phyloP scores from a whole-genome alignment of 2,797 vertebrate genomes.

The Scyliorhinus canicula region DNA sequence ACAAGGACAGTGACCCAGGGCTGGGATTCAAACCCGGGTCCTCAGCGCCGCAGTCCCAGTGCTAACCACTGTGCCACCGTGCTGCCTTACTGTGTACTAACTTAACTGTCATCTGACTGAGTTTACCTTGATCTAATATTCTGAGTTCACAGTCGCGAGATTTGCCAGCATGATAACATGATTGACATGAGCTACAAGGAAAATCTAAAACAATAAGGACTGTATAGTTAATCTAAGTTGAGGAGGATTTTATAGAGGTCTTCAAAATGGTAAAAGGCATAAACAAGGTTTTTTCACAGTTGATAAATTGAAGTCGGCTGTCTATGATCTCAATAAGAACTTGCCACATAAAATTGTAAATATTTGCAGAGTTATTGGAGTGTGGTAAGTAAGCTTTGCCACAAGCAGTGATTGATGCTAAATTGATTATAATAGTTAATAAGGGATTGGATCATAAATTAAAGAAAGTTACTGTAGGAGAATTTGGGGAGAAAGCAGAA shows the following conservation, averaged over 20 bases:
- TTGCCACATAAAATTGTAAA: background rate
- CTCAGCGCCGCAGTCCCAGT: too few relatives aligned
- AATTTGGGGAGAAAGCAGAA: background rate
- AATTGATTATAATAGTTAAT: background rate
- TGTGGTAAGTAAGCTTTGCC: background rate
- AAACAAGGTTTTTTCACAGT: background rate
- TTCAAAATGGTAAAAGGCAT: background rate
- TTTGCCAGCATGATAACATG: background rate
- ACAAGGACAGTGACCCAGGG: too few relatives aligned
- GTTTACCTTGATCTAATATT: slow-evolving; percentile 14
- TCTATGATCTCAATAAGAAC: background rate
- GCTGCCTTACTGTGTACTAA: background rate
- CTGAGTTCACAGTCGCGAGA: background rate
- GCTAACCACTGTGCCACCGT: too few relatives aligned
- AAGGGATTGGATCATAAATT: background rate
- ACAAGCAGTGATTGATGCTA: background rate
- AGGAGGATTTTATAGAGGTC: background rate
- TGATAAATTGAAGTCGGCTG: background rate
- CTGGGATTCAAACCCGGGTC: too few relatives aligned
- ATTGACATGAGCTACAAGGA: background rate
- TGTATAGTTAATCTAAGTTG: background rate
- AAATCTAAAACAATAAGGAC: background rate
- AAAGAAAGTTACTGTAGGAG: background rate
- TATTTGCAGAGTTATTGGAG: background rate
- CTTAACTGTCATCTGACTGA: background rate